phyloP scores from a whole-genome alignment of 1,140 invertebrate species.

The Adoxophyes honmai region DNA sequence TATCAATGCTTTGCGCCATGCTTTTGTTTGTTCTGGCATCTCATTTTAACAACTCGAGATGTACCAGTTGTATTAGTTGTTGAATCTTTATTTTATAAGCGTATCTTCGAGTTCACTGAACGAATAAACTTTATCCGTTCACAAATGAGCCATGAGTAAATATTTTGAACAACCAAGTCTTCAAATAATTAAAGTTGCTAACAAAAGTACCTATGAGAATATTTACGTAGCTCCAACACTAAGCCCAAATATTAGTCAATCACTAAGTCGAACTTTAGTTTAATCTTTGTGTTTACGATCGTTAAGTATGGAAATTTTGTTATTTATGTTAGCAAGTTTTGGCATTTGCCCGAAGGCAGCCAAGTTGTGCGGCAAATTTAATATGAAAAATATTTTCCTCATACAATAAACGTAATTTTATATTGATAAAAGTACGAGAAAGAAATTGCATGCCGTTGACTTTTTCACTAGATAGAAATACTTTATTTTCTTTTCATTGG shows the following conservation, averaged over 20 bases:
- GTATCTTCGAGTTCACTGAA: too few relatives aligned
- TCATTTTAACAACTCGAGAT: too few relatives aligned
- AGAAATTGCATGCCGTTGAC: not conserved
- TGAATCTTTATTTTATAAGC: too few relatives aligned
- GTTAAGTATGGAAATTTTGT: constrained; percentile 11
- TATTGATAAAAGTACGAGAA: constrained; percentile 4
- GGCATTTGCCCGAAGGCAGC: not conserved
- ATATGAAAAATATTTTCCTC: constrained; percentile 6
- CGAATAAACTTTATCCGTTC: too few relatives aligned
- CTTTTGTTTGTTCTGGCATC: too few relatives aligned
- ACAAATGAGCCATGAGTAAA: too few relatives aligned
- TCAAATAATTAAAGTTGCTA: too few relatives aligned
- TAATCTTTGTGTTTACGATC: constrained; percentile 12
- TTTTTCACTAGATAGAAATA: not conserved
- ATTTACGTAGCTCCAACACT: not conserved
- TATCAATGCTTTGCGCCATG: too few relatives aligned
- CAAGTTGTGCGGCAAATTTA: constrained; percentile 5
- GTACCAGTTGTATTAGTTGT: too few relatives aligned
- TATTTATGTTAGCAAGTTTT: constrained; percentile 13
- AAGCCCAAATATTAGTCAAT: not conserved
- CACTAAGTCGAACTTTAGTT: constrained; percentile 5
- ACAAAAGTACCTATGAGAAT: too few relatives aligned
- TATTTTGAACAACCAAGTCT: too few relatives aligned
- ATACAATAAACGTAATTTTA: constrained; percentile 1
- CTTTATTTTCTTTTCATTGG: too few relatives aligned